These are phyloP conservation scores for Caenorhabditis elegans DNA, from an alignment of 1,140 invertebrate species.

Conservation along the genomic window WBcel235 BX284606.5:13165501-13166000, in stretches of 20 bases:
- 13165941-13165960: background rate
- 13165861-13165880: background rate
- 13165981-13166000: background rate
- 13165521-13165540: background rate
- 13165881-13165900: slow-evolving; percentile 5
- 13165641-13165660: too few relatives aligned
- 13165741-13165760: background rate
- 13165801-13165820: background rate
- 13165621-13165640: too few relatives aligned
- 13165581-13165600: background rate
- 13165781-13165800: background rate
- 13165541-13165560: background rate
- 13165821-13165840: background rate
- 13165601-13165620: background rate
- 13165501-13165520: too few relatives aligned
- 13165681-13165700: too few relatives aligned
- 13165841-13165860: background rate
- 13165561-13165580: background rate
- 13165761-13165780: background rate
- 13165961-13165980: too few relatives aligned
- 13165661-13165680: too few relatives aligned
- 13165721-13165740: too few relatives aligned
- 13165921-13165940: background rate
- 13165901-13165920: slow-evolving; percentile 5
- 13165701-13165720: too few relatives aligned